Conservation (phyloP, 1,140 invertebrate species). For the Pseudobourletiella spinata region DNA sequence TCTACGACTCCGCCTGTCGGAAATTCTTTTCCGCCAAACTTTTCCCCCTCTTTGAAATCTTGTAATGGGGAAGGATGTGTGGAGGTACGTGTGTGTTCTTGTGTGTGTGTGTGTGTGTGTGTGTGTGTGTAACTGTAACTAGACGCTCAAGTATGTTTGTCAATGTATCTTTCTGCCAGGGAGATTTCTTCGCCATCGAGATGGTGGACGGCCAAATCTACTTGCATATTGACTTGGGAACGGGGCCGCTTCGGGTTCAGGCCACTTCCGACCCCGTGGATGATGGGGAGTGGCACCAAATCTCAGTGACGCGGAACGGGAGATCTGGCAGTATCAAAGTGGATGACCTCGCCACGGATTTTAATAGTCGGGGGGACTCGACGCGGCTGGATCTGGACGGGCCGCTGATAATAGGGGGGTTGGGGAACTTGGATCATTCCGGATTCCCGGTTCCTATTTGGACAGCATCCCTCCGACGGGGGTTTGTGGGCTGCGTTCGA, state of each 20-base stretch:
- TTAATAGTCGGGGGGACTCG: constrained; percentile 77
- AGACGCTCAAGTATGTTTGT: no score
- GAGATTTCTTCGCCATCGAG: constrained; percentile 70
- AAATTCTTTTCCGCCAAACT: no score
- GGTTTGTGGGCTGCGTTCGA: constrained; percentile 90
- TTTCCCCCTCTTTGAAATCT: no score
- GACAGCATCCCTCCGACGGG: constrained; percentile 77
- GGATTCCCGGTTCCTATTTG: constrained; percentile 56
- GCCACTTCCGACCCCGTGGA: constrained; percentile 72
- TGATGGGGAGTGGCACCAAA: constrained; percentile 85
- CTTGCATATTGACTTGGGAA: constrained; percentile 81
- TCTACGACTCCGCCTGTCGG: neutral
- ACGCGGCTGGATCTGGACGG: constrained; percentile 81
- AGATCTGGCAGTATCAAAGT: constrained; percentile 79
- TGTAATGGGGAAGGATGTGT: no score
- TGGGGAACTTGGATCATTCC: constrained; percentile 46
- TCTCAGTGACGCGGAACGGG: constrained; percentile 66
- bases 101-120: no score
- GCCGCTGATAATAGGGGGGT: constrained; percentile 78
- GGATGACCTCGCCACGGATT: constrained; percentile 79
- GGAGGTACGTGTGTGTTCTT: no score
- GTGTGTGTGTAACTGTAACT: no score
- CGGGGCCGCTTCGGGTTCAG: constrained; percentile 75
- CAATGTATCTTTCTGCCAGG: no score
- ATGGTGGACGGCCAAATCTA: constrained; percentile 86